Base-by-base conservation (phyloP, 2,113 vertebrate species). In the Petromus typicus region DNA sequence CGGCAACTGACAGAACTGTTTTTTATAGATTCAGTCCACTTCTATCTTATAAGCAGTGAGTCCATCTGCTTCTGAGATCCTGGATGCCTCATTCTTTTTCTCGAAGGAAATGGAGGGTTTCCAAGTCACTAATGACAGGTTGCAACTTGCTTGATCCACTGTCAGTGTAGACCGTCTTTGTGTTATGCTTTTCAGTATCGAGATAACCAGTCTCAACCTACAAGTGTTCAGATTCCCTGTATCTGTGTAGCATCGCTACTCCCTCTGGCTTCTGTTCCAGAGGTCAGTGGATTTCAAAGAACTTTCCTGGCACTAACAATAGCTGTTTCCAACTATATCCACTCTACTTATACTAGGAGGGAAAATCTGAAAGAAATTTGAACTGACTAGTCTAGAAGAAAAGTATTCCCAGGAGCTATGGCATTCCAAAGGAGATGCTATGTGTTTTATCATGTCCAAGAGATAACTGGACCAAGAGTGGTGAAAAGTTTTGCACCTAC, bases 301-400 rank as follows among this genome's bases (percentile, higher is more conserved):
- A 86, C n/a, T 7, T 59, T n/a, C 7, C 32, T 23, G 64, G 63
- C 56, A n/a, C 87, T 90, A 67, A 89, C 25, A 86, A 40, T 56
- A 91, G 14, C 18, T 59, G 9, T 64, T 90, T 82, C 40, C 80
- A 48, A 59, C 73, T 10, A 45, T 40, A 6, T 7, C 63, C 11
- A 13, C 3, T 78, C 12, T 64, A 66, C 40, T 71, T 82, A 85
- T 48, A 87, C 79, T 32, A 9, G 48, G 90, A n/a, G 37, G 2
- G 32, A 81, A 96, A 75, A 20, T 34, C 85, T 82, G 25, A 13
- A 82, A 56, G 90, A 9, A 85, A 94, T 71, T 95, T 94, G 48
- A 66, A 86, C 1, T 37, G 20, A 96, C 73, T 34, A 63, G 7
- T 81, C 73, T 37, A 93, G 3, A 63, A 51, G 56, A 86, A 73